Base-by-base conservation (phyloP, 2,797 vertebrate genomes). In the Diglossa cyanea region DNA sequence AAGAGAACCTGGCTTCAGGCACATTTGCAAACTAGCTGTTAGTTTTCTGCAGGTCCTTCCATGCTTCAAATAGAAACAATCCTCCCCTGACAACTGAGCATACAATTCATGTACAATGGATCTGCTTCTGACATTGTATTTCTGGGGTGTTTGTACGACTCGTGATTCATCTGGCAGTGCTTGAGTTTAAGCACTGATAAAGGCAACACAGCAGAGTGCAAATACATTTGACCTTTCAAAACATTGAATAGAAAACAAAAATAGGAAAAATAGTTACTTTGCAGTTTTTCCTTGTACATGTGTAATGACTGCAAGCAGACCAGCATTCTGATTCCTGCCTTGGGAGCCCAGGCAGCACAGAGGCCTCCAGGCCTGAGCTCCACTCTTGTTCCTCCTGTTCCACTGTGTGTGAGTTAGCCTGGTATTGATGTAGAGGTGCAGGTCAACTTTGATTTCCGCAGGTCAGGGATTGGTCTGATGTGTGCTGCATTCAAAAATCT, bases 151-250 rank as follows among this genome's bases (percentile, higher is more conserved):
- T 92, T 86, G 54, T 45, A 26, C 0, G 1, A 73, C 67, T 93
- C 9, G 1, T 67, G 75, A 82, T 84, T 95, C 73, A 65, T 91
- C 75, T 90, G 75, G 73, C 61, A 50, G 37, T 17, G 63, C 75
- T 67, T 26, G 63, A 67, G 54, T 92, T 91, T 82, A 90, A 94
- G 76, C 66, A 37, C 79, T 92, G 90, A 86, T 96, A 95, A 95
- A 92, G 45, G 78, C 76, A 94, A 80, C 37, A 28, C 35, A 83
- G 60, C 30, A 58, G 74, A 93, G 85, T 76, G 76, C 74, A 94
- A 91, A 92, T 71, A 65, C 11, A 28, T 86, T 90, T 94, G 94
- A 87, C 95, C 93, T 96, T 95, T 94, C 40, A 19, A 92, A 90
- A 79, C 42, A 70, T 0, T 60, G 57, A 33, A 60, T 91, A 88